Evolutionary conservation across 2,888 invertebrate genomes (phyloP).

Genomic region (Eupithecia pulchellata): DNA sequence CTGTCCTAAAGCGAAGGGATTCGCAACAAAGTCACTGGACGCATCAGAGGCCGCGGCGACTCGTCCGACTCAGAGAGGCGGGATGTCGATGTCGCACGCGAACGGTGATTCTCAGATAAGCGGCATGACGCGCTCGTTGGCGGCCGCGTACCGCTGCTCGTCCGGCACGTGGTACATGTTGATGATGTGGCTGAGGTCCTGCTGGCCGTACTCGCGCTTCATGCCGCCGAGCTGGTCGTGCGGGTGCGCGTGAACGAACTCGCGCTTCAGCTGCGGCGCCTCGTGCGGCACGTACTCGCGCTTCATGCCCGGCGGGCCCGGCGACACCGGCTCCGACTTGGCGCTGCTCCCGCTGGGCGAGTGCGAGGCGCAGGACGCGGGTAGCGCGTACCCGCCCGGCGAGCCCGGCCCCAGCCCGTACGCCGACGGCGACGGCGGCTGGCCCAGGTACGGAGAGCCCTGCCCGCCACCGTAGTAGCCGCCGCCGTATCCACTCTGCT

Average conservation of each 20-base stretch:
- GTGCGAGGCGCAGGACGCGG: slow-evolving; percentile 90
- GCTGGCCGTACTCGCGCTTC: slow-evolving; percentile 90
- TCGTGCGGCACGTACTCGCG: slow-evolving; percentile 83
- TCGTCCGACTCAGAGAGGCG: slow-evolving; percentile 86
- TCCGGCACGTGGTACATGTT: slow-evolving; percentile 89
- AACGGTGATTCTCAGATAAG: slow-evolving; percentile 88
- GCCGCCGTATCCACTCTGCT: slow-evolving; percentile 88
- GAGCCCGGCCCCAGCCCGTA: slow-evolving; percentile 87
- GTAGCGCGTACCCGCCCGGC: slow-evolving; percentile 87
- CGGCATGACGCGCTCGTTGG: slow-evolving; percentile 86
- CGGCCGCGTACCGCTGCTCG: slow-evolving; percentile 86
- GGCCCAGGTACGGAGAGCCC: slow-evolving; percentile 91
- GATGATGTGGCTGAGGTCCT: slow-evolving; percentile 87
- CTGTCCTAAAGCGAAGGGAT: slow-evolving; percentile 72
- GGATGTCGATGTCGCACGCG: slow-evolving; percentile 87
- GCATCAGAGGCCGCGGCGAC: slow-evolving; percentile 77
- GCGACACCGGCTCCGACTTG: slow-evolving; percentile 95
- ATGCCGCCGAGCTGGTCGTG: slow-evolving; percentile 80
- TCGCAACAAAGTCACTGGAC: slow-evolving; percentile 73
- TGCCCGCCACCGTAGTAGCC: slow-evolving; percentile 91
- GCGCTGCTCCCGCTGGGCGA: slow-evolving; percentile 95
- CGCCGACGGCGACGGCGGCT: slow-evolving; percentile 89
- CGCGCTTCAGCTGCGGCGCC: slow-evolving; percentile 81
- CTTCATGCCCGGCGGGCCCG: slow-evolving; percentile 87
- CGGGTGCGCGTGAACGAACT: slow-evolving; percentile 80